Base-by-base conservation (phyloP, 92 coral and sea anemone genomes). In the Phenganax marumi region DNA sequence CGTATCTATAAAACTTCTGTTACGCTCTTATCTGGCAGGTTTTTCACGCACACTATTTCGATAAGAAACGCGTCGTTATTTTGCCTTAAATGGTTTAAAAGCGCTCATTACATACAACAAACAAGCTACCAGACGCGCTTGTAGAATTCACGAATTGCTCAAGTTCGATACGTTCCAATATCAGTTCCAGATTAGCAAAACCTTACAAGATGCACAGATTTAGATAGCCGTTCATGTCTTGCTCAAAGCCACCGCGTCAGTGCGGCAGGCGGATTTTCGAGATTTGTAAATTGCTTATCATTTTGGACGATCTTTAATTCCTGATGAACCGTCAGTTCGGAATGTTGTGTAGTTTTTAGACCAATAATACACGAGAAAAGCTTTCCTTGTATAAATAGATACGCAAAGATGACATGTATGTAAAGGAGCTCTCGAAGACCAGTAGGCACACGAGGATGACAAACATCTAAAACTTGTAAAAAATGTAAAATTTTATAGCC, bases 401-500 rank as follows among this genome's bases (percentile, higher is more conserved):
- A 33, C 72, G 3, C 33, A 0, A 66, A 33, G 5, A 5, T 33
- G 43, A 33, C 43, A 33, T 33, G 48, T 9, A 22, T 22, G 46
- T 23, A 18, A 16, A 16, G 8, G 21, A 58, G 23, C 23, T 23
- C 65, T 18, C 65, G 21, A 16, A 14, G 21, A 17, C 7, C 10
- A 7, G 10, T 26, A 33, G 43, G 43, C 43, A 33, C 8, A 23
- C 68, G 19, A 23, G 68, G 22, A 62, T 8, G 25, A 62, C 8
- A 62, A 62, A 62, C 68, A 62, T 19, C 68, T 12, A 10, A 66
- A 66, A 66, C 17, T 47, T 24, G 72, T 25, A 66, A 66, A 66
- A 66, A 66, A 66, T 62, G 72, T 66, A 66, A 25, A 66, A 66
- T 66, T 66, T 66, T 66, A 66, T 66, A 66, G 72, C 39, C 19